phyloP scores from a whole-genome alignment of 2,797 vertebrate species.

The Gymnothorax javanicus region DNA sequence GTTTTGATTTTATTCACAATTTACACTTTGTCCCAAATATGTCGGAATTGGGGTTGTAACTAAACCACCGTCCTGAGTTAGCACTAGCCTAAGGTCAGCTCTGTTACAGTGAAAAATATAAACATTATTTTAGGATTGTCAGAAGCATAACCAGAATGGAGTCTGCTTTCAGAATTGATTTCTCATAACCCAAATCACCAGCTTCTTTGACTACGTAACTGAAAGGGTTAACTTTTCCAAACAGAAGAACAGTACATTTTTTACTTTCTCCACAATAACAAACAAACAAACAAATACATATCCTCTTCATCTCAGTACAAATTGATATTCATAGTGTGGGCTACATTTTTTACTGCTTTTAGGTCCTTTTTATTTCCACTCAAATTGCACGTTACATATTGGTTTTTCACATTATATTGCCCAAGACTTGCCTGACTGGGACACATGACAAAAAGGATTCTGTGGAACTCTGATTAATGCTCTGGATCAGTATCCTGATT shows the following conservation, averaged over 20 bases:
- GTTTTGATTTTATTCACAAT: too few species aligned
- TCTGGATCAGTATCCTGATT: not conserved
- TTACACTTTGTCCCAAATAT: too few species aligned
- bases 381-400: not conserved
- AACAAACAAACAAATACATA: not conserved
- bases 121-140: not conserved
- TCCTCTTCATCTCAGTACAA: not conserved
- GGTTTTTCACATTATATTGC: slow-evolving; percentile 4
- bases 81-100: not conserved
- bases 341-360: not conserved
- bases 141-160: not conserved
- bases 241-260: not conserved
- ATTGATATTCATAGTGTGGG: not conserved
- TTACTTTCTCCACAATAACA: not conserved
- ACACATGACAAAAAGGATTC: not conserved
- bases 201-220: not conserved
- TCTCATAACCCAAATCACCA: not conserved
- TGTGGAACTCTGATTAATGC: not conserved
- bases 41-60: too few species aligned
- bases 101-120: not conserved
- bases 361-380: not conserved
- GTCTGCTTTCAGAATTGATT: not conserved
- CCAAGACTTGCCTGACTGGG: not conserved
- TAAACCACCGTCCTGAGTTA: not conserved
- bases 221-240: not conserved